Conservation (phyloP, 37 sponge, comb jelly and placozoan species). For the Chondrosia reniformis region DNA sequence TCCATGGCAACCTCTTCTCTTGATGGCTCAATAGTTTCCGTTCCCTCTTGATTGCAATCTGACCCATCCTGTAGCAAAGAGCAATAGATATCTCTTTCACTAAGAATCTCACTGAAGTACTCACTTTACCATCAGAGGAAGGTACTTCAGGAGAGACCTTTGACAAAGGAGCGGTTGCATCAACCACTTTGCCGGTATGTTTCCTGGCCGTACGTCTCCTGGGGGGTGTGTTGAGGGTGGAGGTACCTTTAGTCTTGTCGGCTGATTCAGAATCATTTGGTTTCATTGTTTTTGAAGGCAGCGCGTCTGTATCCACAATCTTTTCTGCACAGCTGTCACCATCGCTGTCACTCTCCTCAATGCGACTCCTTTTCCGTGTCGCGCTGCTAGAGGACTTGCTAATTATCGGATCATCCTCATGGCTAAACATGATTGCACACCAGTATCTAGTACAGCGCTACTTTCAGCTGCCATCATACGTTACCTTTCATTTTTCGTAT, state of each 20-base stretch:
- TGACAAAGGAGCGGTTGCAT: background rate
- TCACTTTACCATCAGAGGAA: too few relatives aligned
- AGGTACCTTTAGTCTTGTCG: background rate
- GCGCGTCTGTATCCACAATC: too few relatives aligned
- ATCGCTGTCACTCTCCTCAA: constrained; percentile 21
- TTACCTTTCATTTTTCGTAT: too few relatives aligned
- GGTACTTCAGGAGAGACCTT: too few relatives aligned
- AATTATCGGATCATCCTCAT: too few relatives aligned
- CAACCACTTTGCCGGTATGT: constrained; percentile 34
- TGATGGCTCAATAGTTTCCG: background rate
- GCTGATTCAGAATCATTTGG: background rate
- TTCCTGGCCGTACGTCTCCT: constrained; percentile 50
- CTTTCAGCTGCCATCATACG: too few relatives aligned
- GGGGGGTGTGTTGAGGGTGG: constrained; percentile 35
- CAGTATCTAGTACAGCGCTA: too few relatives aligned
- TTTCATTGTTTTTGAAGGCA: background rate
- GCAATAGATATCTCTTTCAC: too few relatives aligned
- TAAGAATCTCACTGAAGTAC: too few relatives aligned
- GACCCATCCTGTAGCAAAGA: too few relatives aligned
- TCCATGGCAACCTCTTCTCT: background rate
- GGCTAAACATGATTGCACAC: too few relatives aligned
- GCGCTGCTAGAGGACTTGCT: too few relatives aligned
- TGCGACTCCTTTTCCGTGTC: constrained; percentile 22
- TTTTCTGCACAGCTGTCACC: background rate
- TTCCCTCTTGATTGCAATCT: background rate